Base-by-base conservation (phyloP, 2,888 invertebrate genomes). In the Eueremaeus valkanovi region DNA sequence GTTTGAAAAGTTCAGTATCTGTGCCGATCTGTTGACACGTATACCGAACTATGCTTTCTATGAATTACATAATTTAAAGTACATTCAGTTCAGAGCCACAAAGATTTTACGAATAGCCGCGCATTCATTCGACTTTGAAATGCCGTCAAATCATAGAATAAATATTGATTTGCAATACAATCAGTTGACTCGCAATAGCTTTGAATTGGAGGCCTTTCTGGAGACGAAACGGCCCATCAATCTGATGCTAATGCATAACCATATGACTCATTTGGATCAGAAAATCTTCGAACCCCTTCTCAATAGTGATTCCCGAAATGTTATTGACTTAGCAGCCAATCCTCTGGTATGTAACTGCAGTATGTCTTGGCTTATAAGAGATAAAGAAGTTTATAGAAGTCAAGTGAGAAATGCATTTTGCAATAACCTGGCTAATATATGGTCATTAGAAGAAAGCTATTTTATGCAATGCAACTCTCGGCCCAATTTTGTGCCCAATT, bases 21-120 rank as follows among this genome's bases (percentile, higher is more conserved):
- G 27, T 16, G 72, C 75, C 27, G 16, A 45, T 16, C 24, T 6
- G 18, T n/a, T 75, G 58, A 58, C 21, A n/a, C 31, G 24, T 31
- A 72, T 75, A 42, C 27, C 45, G 6, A 75, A 63, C 40, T 75
- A 72, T 33, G 75, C 75, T 27, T 75, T 75, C 58, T 72, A 72
- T 45, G 72, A 72, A 24, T 42, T 75, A 27, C 49, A 51, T 21
- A 42, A 40, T 13, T 27, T 75, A 24, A 55, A 73, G 21, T 24
- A 58, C 21, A 18, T 70, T 2, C 8, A 9, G 8, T 3, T 70
- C 6, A 40, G 24, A 27, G 45, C 70, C 13, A 18, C 33, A 18
- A 27, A 16, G 1, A 40, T 72, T 18, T 8, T 58, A 27, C 51
- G 73, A 5, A 72, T 75, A 9, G 21, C 31, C 13, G 75, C 75